Percentiles rank a stretch among this genome's conserved stretches.
Evolutionary conservation across 2,113 vertebrate genomes (phyloP).

Genomic region (Poeciliopsis turrubarensis): DNA sequence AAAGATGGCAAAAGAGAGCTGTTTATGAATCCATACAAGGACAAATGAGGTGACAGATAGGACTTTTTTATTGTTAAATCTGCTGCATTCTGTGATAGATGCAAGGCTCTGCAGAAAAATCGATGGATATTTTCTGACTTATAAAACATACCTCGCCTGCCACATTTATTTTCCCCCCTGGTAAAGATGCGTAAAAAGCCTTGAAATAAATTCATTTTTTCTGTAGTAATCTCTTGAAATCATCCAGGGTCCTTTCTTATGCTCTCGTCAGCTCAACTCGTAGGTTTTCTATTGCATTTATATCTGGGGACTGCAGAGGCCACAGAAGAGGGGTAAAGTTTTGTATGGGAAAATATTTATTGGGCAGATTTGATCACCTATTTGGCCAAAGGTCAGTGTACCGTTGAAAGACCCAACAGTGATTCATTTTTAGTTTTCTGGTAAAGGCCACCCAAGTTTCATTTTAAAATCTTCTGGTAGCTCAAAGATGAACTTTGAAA

Average conservation of each 20-base stretch:
- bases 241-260: background rate
- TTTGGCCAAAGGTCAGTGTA: background rate
- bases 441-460: no score
- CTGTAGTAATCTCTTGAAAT: background rate
- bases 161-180: background rate
- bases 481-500: background rate
- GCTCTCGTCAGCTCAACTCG: background rate
- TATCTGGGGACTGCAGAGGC: background rate
- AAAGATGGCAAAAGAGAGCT: slow-evolving; percentile 26
- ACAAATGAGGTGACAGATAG: slow-evolving; percentile 31
- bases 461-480: background rate
- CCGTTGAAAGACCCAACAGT: background rate
- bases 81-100: background rate
- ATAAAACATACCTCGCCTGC: background rate
- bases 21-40: slow-evolving; percentile 15
- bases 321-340: background rate
- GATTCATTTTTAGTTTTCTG: background rate
- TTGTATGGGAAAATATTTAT: background rate
- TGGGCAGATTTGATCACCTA: no score
- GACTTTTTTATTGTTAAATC: slow-evolving; percentile 19
- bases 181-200: background rate
- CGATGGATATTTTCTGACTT: slow-evolving; percentile 9
- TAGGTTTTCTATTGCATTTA: background rate
- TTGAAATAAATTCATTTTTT: background rate
- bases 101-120: slow-evolving; percentile 8